Percentiles rank a stretch among this genome's conserved stretches.
These are phyloP conservation scores for Tryphoninae sp. DNA, from an alignment of 2,888 invertebrate genomes.

Conservation along the genomic window DNA sequence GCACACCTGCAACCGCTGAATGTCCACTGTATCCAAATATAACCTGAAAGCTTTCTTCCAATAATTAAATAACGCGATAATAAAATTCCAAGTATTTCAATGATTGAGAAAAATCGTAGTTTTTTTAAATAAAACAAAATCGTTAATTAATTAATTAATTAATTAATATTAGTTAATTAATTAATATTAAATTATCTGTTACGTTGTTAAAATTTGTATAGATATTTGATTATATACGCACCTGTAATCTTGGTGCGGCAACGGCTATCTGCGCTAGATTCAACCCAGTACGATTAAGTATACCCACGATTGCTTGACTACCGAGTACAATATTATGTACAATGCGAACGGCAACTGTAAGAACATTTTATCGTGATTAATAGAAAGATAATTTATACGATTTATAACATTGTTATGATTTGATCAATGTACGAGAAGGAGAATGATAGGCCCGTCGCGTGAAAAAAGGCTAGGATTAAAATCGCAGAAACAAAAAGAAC, in stretches of 20 bases:
- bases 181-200: not conserved
- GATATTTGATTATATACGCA: conserved; percentile 8
- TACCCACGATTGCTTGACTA: conserved; percentile 74
- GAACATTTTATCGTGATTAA: not conserved
- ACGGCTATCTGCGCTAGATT: conserved; percentile 73
- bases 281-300: conserved; percentile 73
- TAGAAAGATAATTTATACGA: conserved; percentile 13
- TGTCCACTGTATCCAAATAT: conserved; percentile 72
- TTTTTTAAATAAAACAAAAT: too few relatives aligned
- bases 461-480: too few relatives aligned
- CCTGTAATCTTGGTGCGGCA: conserved; percentile 74
- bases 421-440: not conserved
- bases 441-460: not conserved
- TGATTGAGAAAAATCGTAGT: too few relatives aligned
- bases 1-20: conserved; percentile 61
- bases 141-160: too few relatives aligned
- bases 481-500: not conserved
- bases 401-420: conserved; percentile 3
- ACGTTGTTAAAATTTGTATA: not conserved
- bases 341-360: conserved; percentile 74
- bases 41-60: conserved; percentile 73
- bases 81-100: too few relatives aligned
- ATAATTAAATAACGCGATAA: not conserved
- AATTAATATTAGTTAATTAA: too few relatives aligned
- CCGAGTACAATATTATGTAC: conserved; percentile 73